A percentile compares a stretch with the other conserved stretches of the same genome.
phyloP scores from a whole-genome alignment of 64 coral and sea anemone genomes.

The Pocillopora damicornis region DNA sequence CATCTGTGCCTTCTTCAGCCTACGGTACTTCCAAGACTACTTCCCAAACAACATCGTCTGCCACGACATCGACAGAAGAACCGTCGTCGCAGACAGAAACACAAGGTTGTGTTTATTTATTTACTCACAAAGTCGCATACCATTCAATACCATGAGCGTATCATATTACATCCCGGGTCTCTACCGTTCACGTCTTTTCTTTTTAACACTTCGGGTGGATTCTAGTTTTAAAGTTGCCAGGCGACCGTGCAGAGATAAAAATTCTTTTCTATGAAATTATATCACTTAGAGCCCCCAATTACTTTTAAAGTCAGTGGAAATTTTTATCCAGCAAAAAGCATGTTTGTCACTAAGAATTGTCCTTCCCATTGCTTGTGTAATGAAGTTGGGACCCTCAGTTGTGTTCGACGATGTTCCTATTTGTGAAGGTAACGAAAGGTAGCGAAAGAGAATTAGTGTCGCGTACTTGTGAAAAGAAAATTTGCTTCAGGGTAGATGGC shows the following conservation, averaged over 20 bases:
- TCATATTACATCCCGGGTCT: too few relatives aligned
- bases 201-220: too few relatives aligned
- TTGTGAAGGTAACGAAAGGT: neutral
- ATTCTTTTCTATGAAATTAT: neutral
- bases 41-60: neutral
- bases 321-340: neutral
- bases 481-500: neutral
- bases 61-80: neutral
- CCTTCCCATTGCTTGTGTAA: neutral
- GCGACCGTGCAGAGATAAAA: neutral
- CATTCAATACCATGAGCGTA: too few relatives aligned
- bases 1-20: neutral
- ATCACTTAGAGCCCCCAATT: neutral
- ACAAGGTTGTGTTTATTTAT: neutral
- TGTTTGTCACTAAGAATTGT: neutral
- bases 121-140: neutral
- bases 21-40: too few relatives aligned
- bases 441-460: neutral
- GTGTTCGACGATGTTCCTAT: neutral
- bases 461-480: neutral
- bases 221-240: too few relatives aligned
- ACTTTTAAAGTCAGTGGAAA: neutral
- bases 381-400: neutral
- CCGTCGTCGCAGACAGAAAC: neutral
- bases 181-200: too few relatives aligned